Base-by-base conservation (phyloP, 2,888 invertebrate species). In the Autographa gamma region DNA sequence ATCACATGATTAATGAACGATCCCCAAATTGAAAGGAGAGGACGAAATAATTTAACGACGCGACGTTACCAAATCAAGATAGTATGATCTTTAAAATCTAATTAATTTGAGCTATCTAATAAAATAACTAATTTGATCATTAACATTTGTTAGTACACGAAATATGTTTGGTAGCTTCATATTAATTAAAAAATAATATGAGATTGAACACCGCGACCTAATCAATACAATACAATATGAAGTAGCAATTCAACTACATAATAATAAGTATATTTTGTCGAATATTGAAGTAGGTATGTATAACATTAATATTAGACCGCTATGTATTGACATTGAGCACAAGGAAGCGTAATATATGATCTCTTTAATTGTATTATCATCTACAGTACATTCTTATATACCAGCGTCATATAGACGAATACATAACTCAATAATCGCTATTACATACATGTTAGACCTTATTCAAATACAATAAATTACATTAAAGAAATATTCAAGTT, bases 401-500 rank as follows among this genome's bases (percentile, higher is more conserved):
- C 95, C 95, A 95, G 95, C 95, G 95, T 93, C 95, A 91, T 88
- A 90, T 73, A 90, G 94, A 95, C 95, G 94, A 94, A 92, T 91
- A 91, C 86, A 90, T 86, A 79, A 86, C 88, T 89, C 85, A 86
- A 85, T 88, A 84, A 87, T 86, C 77, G 84, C 84, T 87, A 85
- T 86, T 86, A 89, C 82, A 88, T 87, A 89, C 85, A 91, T 89
- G 85, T 91, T 92, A 92, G 86, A 92, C 87, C 93, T 93, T 93
- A 93, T 90, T 91, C 88, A 85, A 92, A 92, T 90, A 91, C 79
- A 91, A 92, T 92, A 91, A 92, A 90, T 90, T 91, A 90, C 69
- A 75, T 76, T 83, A 86, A 86, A 86, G 87, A 92, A 90, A 91
- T 90, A 90, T 91, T 91, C 90, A 93, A 93, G 90, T 91, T 83